Conservation (phyloP, 2,888 invertebrate species). For the Metacarcinus magister region DNA sequence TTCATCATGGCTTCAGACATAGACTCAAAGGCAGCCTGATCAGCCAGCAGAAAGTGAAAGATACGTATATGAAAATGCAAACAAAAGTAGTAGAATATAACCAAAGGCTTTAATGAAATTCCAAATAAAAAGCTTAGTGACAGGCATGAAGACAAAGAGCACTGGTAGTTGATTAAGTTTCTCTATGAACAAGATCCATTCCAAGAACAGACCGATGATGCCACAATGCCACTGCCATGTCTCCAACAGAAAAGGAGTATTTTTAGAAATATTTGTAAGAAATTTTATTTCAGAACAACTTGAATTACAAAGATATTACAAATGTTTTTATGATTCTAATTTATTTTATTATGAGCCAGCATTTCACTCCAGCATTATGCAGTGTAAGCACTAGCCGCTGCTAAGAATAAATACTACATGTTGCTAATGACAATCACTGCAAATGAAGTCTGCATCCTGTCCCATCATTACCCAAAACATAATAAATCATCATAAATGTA, state of each 20-base stretch:
- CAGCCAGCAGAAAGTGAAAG: constrained; percentile 69
- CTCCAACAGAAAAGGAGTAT: background rate
- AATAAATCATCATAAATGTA: no score
- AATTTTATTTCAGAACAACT: background rate
- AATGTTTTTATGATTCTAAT: no score
- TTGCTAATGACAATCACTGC: no score
- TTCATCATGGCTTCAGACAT: constrained; percentile 73
- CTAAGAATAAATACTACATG: no score
- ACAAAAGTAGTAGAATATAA: constrained; percentile 64
- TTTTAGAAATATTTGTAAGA: background rate
- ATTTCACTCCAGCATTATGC: no score
- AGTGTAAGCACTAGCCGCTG: no score
- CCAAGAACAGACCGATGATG: constrained; percentile 67
- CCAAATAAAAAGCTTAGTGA: constrained; percentile 60
- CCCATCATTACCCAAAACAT: no score
- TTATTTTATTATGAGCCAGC: no score
- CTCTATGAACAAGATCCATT: constrained; percentile 71
- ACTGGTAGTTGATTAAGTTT: constrained; percentile 69
- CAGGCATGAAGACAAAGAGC: constrained; percentile 77
- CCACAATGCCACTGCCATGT: constrained; percentile 71
- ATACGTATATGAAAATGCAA: constrained; percentile 69
- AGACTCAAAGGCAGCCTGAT: constrained; percentile 64
- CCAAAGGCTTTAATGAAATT: constrained; percentile 63
- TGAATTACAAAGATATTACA: background rate
- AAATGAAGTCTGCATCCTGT: no score